A percentile compares a stretch with the other conserved stretches of the same genome.
Evolutionary conservation across 2,113 vertebrate species (phyloP).

Genomic region (Aix galericulata): DNA sequence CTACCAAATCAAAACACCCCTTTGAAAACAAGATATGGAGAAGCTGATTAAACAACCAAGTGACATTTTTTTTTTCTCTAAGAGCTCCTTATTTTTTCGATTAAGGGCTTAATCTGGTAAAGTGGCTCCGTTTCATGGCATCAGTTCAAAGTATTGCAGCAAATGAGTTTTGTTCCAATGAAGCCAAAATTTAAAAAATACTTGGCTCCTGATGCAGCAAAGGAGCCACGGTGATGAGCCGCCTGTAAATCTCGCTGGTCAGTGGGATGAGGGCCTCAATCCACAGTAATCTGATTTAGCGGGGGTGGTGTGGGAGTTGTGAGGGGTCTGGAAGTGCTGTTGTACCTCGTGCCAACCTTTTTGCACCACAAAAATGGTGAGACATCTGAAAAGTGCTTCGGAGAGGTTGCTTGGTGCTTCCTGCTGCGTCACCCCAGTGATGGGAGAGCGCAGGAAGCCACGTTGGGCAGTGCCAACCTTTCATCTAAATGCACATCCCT

Average conservation of each 20-base stretch:
- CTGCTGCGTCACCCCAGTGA: background rate
- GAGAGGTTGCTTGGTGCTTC: background rate
- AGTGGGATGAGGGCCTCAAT: background rate
- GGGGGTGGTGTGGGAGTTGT: background rate
- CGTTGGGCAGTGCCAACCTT: background rate
- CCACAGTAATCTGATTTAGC: background rate
- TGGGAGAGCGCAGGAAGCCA: background rate
- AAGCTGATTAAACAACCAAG: background rate
- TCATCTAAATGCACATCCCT: background rate
- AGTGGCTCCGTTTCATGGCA: background rate
- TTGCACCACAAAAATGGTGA: background rate
- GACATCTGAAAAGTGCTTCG: background rate
- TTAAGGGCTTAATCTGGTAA: background rate
- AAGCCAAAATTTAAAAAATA: background rate
- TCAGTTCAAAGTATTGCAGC: background rate
- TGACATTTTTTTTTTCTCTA: background rate
- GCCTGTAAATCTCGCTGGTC: background rate
- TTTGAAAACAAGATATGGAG: background rate
- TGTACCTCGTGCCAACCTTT: background rate
- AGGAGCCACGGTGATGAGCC: background rate
- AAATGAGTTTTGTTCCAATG: background rate
- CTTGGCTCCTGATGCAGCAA: background rate
- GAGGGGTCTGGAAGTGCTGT: background rate
- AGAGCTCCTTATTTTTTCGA: background rate
- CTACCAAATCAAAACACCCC: background rate